phyloP scores from a whole-genome alignment of 2,888 invertebrate species.

The Ditula angustiorana region DNA sequence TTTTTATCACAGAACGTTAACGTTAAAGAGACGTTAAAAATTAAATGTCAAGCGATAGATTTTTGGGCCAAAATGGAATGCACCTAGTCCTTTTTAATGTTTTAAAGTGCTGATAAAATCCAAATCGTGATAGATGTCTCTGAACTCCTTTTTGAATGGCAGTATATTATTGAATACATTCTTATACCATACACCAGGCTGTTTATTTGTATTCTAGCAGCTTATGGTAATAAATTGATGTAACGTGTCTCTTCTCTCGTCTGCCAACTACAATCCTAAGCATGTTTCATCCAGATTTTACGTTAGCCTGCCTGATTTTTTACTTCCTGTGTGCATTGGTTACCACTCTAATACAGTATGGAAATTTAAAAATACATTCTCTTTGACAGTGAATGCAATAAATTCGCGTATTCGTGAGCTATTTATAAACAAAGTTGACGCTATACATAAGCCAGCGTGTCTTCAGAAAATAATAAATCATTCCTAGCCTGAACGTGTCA shows the following conservation, averaged over 20 bases:
- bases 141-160: too few species aligned
- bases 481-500: slow-evolving; percentile 60
- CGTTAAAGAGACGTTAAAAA: slow-evolving; percentile 35
- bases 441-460: slow-evolving; percentile 45
- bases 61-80: slow-evolving; percentile 6
- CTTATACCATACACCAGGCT: too few species aligned
- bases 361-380: background rate
- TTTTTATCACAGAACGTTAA: slow-evolving; percentile 35
- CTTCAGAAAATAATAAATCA: slow-evolving; percentile 68
- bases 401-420: background rate
- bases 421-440: background rate
- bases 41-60: slow-evolving; percentile 35
- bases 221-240: too few species aligned
- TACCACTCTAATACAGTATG: too few species aligned
- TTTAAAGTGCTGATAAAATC: background rate
- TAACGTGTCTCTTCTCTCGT: too few species aligned
- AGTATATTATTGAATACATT: too few species aligned
- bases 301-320: too few species aligned
- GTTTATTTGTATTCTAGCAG: too few species aligned
- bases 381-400: background rate
- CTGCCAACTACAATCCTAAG: too few species aligned
- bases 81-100: slow-evolving; percentile 8
- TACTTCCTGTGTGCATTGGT: too few species aligned
- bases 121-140: background rate
- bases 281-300: too few species aligned